phyloP scores from a whole-genome alignment of 2,888 invertebrate species.

The Lacanobia oleracea region DNA sequence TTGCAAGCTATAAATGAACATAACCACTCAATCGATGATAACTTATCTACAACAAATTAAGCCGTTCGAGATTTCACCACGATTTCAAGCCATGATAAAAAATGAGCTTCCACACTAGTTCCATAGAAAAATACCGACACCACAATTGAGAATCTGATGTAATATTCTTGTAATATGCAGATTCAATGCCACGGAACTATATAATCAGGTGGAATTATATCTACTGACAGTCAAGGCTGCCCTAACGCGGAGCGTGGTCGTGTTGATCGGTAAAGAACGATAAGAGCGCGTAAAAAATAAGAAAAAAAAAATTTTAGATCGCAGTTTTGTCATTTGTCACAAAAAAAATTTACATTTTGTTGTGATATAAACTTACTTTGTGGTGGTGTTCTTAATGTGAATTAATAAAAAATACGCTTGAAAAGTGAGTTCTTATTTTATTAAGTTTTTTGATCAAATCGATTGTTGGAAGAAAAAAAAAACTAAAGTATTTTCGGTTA shows the following conservation, averaged over 20 bases:
- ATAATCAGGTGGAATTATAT: neutral
- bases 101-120: no score
- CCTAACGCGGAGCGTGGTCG: neutral
- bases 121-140: neutral
- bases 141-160: neutral
- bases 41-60: no score
- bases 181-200: conserved; percentile 20
- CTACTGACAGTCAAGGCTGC: conserved; percentile 10
- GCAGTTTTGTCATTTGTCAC: no score
- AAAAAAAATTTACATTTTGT: no score
- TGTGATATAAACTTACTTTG: conserved; percentile 11
- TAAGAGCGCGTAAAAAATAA: neutral
- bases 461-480: no score
- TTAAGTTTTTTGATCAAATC: neutral
- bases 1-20: no score
- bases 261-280: neutral
- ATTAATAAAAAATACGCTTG: neutral
- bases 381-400: neutral
- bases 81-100: no score
- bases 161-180: neutral
- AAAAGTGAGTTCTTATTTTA: conserved; percentile 1
- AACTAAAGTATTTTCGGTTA: no score
- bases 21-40: no score
- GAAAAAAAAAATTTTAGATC: neutral
- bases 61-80: no score